Evolutionary conservation across 64 coral and sea anemone species (phyloP), one percentile per base, ranked within the genome.

Genomic region (Montipora capricornis): DNA sequence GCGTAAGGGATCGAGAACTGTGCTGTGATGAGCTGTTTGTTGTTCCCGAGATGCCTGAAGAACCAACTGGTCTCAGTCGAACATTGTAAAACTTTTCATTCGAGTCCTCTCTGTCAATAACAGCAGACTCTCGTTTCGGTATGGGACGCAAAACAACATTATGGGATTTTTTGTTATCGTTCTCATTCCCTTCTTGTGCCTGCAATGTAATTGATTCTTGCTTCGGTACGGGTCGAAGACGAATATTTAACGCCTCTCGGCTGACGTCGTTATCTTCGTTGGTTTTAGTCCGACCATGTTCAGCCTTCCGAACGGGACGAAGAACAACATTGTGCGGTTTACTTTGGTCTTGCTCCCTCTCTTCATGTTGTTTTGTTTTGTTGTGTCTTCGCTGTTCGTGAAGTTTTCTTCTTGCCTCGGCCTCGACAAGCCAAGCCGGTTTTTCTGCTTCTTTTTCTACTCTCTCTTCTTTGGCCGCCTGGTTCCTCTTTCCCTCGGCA

Each of bases 391-490:
- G 84, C 46, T 73, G 74, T 80, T 88, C 92, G 46, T 93, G 92
- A 3, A 79, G 84, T 81, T 93, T 93, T 47, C 92, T 68, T 10
- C 92, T 77, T 11, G 92, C 76, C 47, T 93, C 92, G 3, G 92
- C 92, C 50, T 93, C 92, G 4, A 88, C 92, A 14, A 93, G 62
- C 92, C 92, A 93, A 80, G 84, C 76, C 4, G 92, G 92, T 93
- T 88, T 93, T 58, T 93, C 92, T 47, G 64, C 48, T 88, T 93
- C 84, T 51, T 80, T 87, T 46, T 93, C 92, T 1, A 78, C 74
- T 80, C 17, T 81, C 12, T 93, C 92, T 88, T 93, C 92, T 75
- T 88, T 93, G 44, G 76, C 76, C 55, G 64, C 83, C 67, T 47
- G 87, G 62, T 93, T 93, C 47, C 77, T 93, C 75, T 87, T 88